Conservation (phyloP, 2,888 invertebrate genomes). For the Metallyticus violacea region DNA sequence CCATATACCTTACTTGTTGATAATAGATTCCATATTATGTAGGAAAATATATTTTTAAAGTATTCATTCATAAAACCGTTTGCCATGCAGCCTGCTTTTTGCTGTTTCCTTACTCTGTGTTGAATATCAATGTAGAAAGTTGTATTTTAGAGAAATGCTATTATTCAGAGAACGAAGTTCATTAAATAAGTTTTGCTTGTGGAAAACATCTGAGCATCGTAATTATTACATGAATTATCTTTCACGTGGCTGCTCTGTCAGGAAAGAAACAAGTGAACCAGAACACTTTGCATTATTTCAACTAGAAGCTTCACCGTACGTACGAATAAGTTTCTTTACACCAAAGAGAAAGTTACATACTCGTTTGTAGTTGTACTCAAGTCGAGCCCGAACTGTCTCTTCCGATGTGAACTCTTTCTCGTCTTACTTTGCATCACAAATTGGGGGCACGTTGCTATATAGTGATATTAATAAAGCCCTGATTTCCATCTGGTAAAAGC, state of each 20-base stretch:
- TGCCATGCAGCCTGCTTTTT: no score
- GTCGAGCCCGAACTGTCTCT: neutral
- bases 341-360: neutral
- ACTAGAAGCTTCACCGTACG: neutral
- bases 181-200: no score
- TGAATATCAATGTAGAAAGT: no score
- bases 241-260: neutral
- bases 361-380: neutral
- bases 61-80: no score
- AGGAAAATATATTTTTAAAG: no score
- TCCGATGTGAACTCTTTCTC: neutral
- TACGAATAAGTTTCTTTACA: neutral
- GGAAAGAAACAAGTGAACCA: neutral
- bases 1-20: no score
- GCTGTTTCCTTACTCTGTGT: no score
- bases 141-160: no score
- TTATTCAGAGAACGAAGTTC: no score
- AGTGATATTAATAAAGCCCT: neutral
- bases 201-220: no score
- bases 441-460: neutral
- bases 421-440: neutral
- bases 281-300: no score
- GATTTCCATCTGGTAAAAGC: neutral
- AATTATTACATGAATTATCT: neutral
- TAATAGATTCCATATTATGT: no score